phyloP scores from a whole-genome alignment of 1,140 invertebrate species.

The Tetramorium parvispinum region DNA sequence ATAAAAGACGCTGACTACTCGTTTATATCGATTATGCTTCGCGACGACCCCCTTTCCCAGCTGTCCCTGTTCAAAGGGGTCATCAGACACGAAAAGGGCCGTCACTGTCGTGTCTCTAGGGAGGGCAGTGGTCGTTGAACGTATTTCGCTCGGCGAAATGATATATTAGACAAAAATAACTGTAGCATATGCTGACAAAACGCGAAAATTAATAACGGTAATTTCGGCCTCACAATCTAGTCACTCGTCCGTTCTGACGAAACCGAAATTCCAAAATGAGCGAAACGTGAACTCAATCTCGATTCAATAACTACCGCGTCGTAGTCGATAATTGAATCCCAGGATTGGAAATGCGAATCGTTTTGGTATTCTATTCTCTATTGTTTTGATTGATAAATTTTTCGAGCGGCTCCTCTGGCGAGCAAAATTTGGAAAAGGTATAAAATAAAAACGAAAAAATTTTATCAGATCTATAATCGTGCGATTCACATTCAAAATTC shows the following conservation, averaged over 20 bases:
- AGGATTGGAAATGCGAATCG: neutral
- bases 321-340: slow-evolving; percentile 16
- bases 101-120: slow-evolving; percentile 34
- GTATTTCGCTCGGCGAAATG: slow-evolving; percentile 65
- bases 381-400: slow-evolving; percentile 17
- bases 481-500: neutral
- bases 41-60: neutral
- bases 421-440: neutral
- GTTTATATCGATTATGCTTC: slow-evolving; percentile 21
- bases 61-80: neutral
- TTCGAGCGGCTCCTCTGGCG: neutral
- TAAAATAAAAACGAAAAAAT: neutral
- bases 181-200: slow-evolving; percentile 18
- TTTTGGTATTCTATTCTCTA: neutral
- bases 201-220: slow-evolving; percentile 37
- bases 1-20: slow-evolving; percentile 34
- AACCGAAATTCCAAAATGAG: slow-evolving; percentile 30
- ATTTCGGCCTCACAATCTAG: neutral
- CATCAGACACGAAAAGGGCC: neutral
- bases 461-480: neutral
- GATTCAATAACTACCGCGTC: slow-evolving; percentile 10
- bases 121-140: slow-evolving; percentile 71
- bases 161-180: slow-evolving; percentile 56
- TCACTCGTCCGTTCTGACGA: neutral
- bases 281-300: slow-evolving; percentile 22